A percentile compares a stretch with the other conserved stretches of the same genome.
phyloP scores from a whole-genome alignment of 2,113 vertebrate genomes.

The Pelodiscus sinensis region DNA sequence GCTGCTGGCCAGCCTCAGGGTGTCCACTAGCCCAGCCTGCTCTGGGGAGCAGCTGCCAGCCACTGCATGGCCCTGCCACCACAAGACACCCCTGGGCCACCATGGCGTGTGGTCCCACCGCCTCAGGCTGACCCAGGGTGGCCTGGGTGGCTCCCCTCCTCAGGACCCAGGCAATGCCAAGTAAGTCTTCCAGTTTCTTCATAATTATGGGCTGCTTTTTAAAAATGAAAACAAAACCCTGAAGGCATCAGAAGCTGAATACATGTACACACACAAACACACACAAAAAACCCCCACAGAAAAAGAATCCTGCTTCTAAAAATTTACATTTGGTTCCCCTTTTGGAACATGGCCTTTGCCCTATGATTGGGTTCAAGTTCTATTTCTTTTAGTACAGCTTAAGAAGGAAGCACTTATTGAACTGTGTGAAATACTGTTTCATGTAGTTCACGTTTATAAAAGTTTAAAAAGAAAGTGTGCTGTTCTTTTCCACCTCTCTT shows the following conservation, averaged over 20 bases:
- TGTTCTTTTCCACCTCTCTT: neutral
- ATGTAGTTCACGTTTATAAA: neutral
- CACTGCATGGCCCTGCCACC: too few species aligned
- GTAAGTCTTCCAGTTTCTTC: neutral
- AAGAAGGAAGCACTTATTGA: neutral
- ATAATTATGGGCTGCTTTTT: neutral
- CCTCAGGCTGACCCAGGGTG: too few species aligned
- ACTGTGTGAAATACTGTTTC: accelerated
- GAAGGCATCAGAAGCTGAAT: neutral
- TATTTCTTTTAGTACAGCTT: neutral
- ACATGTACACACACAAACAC: neutral
- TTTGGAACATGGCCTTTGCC: accelerated
- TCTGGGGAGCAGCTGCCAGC: too few species aligned
- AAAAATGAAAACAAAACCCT: neutral
- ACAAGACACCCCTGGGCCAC: too few species aligned
- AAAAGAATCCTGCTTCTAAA: neutral
- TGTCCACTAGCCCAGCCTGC: too few species aligned
- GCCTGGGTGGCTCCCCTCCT: too few species aligned
- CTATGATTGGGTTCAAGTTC: neutral
- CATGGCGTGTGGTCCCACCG: too few species aligned
- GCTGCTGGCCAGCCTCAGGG: too few species aligned
- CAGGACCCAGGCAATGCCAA: too few species aligned
- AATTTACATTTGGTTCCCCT: accelerated
- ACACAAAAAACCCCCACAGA: neutral
- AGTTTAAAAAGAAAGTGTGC: neutral